Percentiles rank a stretch among this genome's conserved stretches.
Conservation (phyloP, 2,113 vertebrate species). For the Bubalus kerabau region DNA sequence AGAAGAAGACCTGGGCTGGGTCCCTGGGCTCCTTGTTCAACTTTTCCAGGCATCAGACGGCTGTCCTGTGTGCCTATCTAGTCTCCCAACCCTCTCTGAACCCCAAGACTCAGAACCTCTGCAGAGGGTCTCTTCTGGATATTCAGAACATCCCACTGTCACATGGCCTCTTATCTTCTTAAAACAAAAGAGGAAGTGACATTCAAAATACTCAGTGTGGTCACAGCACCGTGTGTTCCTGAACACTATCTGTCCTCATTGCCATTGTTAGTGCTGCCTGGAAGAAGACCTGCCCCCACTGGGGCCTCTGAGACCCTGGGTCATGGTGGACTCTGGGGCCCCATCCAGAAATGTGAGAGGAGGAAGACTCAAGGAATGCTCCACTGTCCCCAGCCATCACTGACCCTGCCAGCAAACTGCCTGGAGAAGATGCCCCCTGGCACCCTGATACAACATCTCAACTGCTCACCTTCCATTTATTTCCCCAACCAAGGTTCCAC, state of each 20-base stretch:
- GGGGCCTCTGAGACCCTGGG: neutral
- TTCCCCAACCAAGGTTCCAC: neutral
- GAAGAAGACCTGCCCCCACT: neutral
- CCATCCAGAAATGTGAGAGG: neutral
- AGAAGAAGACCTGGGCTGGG: neutral
- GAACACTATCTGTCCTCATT: neutral
- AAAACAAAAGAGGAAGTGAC: neutral
- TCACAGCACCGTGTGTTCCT: neutral
- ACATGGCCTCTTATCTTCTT: neutral
- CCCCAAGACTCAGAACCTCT: neutral
- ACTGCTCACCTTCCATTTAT: neutral
- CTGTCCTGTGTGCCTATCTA: accelerated
- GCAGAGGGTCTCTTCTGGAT: neutral
- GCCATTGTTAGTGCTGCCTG: accelerated
- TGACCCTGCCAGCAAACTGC: neutral
- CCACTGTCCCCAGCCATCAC: no score
- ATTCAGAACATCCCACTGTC: neutral
- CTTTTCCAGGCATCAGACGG: neutral
- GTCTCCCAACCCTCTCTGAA: neutral
- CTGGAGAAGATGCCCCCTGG: neutral
- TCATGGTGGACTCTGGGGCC: neutral
- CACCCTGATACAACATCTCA: accelerated
- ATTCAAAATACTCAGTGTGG: neutral
- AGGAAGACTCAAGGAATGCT: neutral
- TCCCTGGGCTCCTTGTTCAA: neutral